A percentile compares a stretch with the other conserved stretches of the same genome.
phyloP scores from a whole-genome alignment of 2,888 invertebrate genomes.

The Mechanitis messenoides region DNA sequence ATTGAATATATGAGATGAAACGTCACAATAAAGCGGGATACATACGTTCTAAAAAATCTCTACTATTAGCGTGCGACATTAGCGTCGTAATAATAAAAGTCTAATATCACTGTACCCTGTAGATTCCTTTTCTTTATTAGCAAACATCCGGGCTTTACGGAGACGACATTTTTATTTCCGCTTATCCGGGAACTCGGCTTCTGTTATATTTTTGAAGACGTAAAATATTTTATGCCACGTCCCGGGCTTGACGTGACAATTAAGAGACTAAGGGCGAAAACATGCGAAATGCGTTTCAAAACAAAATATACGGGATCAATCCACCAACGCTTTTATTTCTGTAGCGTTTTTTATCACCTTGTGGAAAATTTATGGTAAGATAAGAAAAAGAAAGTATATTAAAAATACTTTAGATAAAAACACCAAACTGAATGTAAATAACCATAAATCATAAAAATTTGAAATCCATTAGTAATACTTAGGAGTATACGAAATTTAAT shows the following conservation, averaged over 20 bases:
- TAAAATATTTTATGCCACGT: constrained; percentile 32
- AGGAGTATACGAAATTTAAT: constrained; percentile 20
- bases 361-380: too few relatives aligned
- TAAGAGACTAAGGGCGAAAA: constrained; percentile 22
- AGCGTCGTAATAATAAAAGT: constrained; percentile 65
- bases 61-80: constrained; percentile 50
- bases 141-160: constrained; percentile 57
- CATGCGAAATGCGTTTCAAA: constrained; percentile 7
- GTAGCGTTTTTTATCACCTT: not conserved
- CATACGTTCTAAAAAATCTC: constrained; percentile 33
- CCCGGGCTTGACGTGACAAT: constrained; percentile 23
- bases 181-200: constrained; percentile 41
- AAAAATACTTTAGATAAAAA: not conserved
- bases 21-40: constrained; percentile 22
- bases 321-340: not conserved
- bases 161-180: constrained; percentile 70
- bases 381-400: not conserved
- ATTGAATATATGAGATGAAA: constrained; percentile 11
- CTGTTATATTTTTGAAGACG: constrained; percentile 33
- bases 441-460: not conserved
- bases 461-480: constrained; percentile 3
- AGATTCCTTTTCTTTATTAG: constrained; percentile 67
- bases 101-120: constrained; percentile 45
- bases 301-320: constrained; percentile 4
- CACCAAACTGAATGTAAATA: not conserved